Percentiles rank a stretch among this genome's conserved stretches.
These are phyloP conservation scores for Gopherus flavomarginatus DNA, from an alignment of 2,113 vertebrate genomes.

Conservation along the genomic window DNA sequence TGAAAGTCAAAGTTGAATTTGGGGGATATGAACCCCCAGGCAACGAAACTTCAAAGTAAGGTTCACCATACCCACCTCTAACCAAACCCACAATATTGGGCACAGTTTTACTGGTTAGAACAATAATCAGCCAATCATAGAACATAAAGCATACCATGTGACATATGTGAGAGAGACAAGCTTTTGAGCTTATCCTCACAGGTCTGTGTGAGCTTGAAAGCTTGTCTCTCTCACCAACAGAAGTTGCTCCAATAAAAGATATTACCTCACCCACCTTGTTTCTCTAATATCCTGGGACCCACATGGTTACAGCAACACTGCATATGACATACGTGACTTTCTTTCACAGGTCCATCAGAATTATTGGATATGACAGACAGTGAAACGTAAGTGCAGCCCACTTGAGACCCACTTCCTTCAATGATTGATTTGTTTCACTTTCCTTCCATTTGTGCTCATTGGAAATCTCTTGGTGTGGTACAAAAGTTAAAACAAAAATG, in stretches of 20 bases:
- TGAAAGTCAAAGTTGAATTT: constrained; percentile 34
- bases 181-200: neutral
- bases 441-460: neutral
- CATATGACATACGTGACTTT: constrained; percentile 29
- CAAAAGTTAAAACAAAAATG: neutral
- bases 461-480: neutral
- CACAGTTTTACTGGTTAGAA: neutral
- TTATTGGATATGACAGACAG: constrained; percentile 93
- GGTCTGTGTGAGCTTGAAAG: neutral
- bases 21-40: neutral
- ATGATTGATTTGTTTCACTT: neutral
- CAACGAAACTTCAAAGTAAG: constrained; percentile 45
- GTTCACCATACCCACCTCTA: constrained; percentile 6
- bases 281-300: neutral
- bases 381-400: constrained; percentile 85
- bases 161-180: neutral
- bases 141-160: neutral
- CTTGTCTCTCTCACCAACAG: neutral
- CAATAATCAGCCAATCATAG: neutral
- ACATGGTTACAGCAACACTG: neutral
- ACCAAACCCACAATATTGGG: neutral
- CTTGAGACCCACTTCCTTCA: neutral
- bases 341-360: constrained; percentile 87
- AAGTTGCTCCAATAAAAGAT: neutral
- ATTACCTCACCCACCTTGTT: neutral